phyloP scores from a whole-genome alignment of 1,140 invertebrate species.

The Eufriesea mexicana region DNA sequence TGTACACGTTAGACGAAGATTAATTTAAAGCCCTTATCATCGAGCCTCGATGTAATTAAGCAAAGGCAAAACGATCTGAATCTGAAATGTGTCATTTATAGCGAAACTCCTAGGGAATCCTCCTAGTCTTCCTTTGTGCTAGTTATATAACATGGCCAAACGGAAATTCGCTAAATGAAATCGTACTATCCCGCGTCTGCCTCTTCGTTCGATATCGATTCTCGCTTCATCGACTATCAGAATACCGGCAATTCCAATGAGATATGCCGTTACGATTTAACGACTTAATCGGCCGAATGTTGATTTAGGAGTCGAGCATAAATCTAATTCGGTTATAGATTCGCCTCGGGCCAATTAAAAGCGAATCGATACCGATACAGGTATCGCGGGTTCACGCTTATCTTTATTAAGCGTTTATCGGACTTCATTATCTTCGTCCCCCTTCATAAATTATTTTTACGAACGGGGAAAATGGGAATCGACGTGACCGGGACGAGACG shows the following conservation, averaged over 20 bases:
- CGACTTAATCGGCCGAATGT: background rate
- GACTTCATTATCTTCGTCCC: background rate
- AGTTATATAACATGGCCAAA: background rate
- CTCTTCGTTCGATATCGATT: slow-evolving; percentile 13
- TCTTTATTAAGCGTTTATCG: slow-evolving; percentile 3
- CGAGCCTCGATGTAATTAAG: slow-evolving; percentile 20
- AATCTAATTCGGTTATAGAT: slow-evolving; percentile 21
- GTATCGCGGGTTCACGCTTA: slow-evolving; percentile 6
- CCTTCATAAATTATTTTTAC: background rate
- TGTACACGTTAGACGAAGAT: slow-evolving; percentile 69
- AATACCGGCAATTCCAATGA: slow-evolving; percentile 26
- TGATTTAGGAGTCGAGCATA: slow-evolving; percentile 1
- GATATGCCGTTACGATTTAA: slow-evolving; percentile 26
- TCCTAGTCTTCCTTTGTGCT: background rate
- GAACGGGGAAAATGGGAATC: background rate
- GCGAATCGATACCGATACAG: background rate
- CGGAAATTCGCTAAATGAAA: background rate
- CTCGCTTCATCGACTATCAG: slow-evolving; percentile 24
- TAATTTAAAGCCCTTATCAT: slow-evolving; percentile 75
- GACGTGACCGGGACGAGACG: background rate
- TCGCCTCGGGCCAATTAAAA: background rate
- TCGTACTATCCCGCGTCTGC: background rate
- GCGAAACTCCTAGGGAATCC: background rate
- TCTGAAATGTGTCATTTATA: background rate
- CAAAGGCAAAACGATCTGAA: background rate